Evolutionary conservation across 1,140 invertebrate species (phyloP), one percentile per base, ranked within the genome.

Genomic region (Spodoptera litura): DNA sequence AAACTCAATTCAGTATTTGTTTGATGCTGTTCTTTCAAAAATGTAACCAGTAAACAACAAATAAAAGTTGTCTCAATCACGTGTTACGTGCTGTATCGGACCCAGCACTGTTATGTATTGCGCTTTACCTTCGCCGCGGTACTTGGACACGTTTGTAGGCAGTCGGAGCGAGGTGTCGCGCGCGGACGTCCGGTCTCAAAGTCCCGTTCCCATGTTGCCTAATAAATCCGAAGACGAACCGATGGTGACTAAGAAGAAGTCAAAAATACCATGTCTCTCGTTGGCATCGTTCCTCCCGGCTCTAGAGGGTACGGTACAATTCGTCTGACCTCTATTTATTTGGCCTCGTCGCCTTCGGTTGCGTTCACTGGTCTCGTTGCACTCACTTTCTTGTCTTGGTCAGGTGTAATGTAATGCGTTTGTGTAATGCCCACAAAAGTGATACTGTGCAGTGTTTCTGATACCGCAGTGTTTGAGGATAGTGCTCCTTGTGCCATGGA

Each of bases 201-300:
- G 79, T 79, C 78, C 73, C 81, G 82, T 82, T 81, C 83, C 81
- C 83, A 93, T 94, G 92, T 91, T 94, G 84, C 91, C 92, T 79
- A 91, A 83, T 81, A 93, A 92, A 80, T 84, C 89, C 15, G 91
- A 91, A 68, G 86, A 91, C 84, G 93, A 93, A 77, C 86, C 87
- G 53, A 92, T 92, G 89, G 91, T 94, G 68, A 91, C 90, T 81
- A 93, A 94, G 88, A 94, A 94, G 89, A 94, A 94, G 73, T 92
- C 89, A 8, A 94, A 93, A 86, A 94, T 94, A 90, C 91, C 93
- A 85, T 94, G 93, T 82, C 81, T 94, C 53, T 93, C 93, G 78
- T 83, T 94, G 66, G 90, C 93, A 2, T 90, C 93, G 38, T 91
- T 94, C 86, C 89, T 94, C 44, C 91, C 91, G 71, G 93, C 93